A percentile compares a stretch with the other conserved stretches of the same genome.
These are phyloP conservation scores for Ophioninae sp. DNA, from an alignment of 2,888 invertebrate species.

Conservation along the genomic window DNA sequence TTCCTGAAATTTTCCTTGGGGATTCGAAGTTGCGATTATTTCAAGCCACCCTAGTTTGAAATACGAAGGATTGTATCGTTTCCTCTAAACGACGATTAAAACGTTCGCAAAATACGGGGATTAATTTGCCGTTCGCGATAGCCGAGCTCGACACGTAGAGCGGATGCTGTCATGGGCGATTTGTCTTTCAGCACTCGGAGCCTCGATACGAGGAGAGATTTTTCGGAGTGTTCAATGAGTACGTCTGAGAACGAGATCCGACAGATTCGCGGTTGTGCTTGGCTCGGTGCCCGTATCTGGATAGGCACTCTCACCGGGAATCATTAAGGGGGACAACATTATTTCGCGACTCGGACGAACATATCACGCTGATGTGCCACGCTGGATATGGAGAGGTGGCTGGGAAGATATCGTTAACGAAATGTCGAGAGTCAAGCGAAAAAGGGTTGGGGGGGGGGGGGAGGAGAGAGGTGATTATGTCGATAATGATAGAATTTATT, in stretches of 20 bases:
- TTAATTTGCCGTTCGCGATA: background rate
- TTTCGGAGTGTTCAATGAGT: background rate
- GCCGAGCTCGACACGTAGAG: background rate
- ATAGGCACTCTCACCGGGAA: slow-evolving; percentile 32
- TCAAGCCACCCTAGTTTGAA: background rate
- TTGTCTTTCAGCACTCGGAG: slow-evolving; percentile 14
- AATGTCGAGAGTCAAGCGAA: background rate
- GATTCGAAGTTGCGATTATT: background rate
- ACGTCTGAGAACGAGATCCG: background rate
- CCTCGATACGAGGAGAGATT: slow-evolving; percentile 7
- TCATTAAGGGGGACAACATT: slow-evolving; percentile 42
- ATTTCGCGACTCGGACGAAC: slow-evolving; percentile 42
- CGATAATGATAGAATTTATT: too few relatives aligned
- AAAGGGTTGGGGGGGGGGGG: background rate
- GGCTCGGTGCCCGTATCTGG: slow-evolving; percentile 53
- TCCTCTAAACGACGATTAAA: background rate
- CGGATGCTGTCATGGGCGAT: background rate
- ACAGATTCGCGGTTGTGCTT: slow-evolving; percentile 46
- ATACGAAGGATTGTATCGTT: background rate
- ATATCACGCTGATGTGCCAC: slow-evolving; percentile 24
- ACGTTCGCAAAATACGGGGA: background rate
- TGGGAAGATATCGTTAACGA: background rate
- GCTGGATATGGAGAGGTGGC: slow-evolving; percentile 4
- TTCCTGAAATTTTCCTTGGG: background rate
- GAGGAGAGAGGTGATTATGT: too few relatives aligned